Evolutionary conservation across 2,113 vertebrate species (phyloP).

Genomic region (Tylochromis polylepis): DNA sequence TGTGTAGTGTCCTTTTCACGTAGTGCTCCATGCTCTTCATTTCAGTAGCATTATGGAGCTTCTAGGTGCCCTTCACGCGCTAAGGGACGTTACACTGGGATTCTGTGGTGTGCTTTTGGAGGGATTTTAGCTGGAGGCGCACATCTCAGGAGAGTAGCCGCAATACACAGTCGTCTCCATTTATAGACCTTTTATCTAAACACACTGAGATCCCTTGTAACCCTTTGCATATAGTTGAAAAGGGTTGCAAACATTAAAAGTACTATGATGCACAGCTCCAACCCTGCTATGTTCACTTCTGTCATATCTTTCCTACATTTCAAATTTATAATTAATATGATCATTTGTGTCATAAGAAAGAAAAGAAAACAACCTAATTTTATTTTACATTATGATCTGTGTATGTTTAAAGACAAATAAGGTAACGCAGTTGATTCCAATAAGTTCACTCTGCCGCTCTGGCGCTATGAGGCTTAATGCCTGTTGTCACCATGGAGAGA

Average conservation of each 20-base stretch:
- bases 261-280: neutral
- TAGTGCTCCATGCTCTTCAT: neutral
- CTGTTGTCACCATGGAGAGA: constrained; percentile 38
- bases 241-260: neutral
- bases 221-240: neutral
- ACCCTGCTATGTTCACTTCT: neutral
- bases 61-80: neutral
- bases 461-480: constrained; percentile 14
- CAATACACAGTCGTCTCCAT: neutral
- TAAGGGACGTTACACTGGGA: neutral
- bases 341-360: neutral
- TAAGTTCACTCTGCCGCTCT: neutral
- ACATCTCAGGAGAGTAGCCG: neutral
- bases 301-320: neutral
- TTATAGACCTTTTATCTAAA: neutral
- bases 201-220: neutral
- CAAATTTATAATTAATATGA: neutral
- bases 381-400: neutral
- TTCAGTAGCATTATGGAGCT: neutral
- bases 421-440: neutral
- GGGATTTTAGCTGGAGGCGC: neutral
- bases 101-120: neutral
- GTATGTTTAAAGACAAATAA: neutral
- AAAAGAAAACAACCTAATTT: neutral
- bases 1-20: neutral